Evolutionary conservation across 2,113 vertebrate species (phyloP), one percentile per base, ranked within the genome.

Genomic region (Brachyhypopomus gauderio): DNA sequence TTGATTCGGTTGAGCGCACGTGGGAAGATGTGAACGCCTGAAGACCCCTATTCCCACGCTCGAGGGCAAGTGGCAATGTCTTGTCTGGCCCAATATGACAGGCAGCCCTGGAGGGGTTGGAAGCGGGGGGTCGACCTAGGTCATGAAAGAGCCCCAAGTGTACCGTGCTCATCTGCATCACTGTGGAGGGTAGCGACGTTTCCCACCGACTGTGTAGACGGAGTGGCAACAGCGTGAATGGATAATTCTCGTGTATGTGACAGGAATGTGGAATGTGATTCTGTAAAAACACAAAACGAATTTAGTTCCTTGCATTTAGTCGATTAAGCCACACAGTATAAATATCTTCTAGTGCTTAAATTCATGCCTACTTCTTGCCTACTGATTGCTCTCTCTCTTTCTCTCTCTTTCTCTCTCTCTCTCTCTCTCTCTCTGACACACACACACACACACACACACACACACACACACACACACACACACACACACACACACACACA

Each of bases 1-100:
- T 97, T 97, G 96, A 97, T 97, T 96, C 95, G 91, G 93, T 93
- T 96, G 95, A 97, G 95, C 93, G 94, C 89, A 93, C 92, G 88
- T 94, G 93, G 91, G 94, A 95, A 95, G 95, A 95, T 98, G 97
- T 97, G 97, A 97, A 98, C 95, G 94, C 93, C 95, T 90, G 95
- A 94, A 95, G 91, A 93, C 95, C 95, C 94, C 89, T 92, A 91
- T 98, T 98, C 97, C 96, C 97, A 98, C 96, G 96, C 96, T 97
- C 95, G 91, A 94, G 95, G 94, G 95, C 95, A 94, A 96, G 95
- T 93, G 94, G 93, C 95, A 95, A 92, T 91, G 92, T 95, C 90
- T 88, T 92, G 93, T 90, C 91, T 81, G 72, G 80, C 92, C 90
- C 92, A 88, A 93, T 93, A 91, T 96, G 96, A 97, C 94, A 94